These are phyloP conservation scores for Malurus melanocephalus DNA, from an alignment of 2,113 vertebrate species.

Conservation along the genomic window DNA sequence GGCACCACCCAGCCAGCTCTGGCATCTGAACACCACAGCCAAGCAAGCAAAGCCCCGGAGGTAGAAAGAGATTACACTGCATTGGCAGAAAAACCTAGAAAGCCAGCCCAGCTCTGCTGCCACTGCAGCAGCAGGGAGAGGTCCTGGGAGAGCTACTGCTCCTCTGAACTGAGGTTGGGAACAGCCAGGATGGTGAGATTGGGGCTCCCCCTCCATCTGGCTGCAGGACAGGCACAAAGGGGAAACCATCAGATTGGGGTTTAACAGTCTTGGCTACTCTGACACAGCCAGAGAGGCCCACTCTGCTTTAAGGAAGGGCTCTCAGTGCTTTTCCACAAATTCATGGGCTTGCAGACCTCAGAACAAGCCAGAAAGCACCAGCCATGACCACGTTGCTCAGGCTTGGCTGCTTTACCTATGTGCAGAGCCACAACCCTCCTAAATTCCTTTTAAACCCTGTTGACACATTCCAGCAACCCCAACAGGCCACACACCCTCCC, in stretches of 20 bases:
- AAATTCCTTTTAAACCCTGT: background rate
- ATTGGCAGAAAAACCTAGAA: slow-evolving; percentile 7
- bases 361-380: background rate
- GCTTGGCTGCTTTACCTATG: background rate
- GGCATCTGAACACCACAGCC: rapidly evolving
- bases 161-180: background rate
- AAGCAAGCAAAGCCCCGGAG: background rate
- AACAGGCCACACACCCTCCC: background rate
- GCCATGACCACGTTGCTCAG: background rate
- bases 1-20: background rate
- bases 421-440: background rate
- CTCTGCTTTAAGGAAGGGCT: background rate
- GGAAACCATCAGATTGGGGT: background rate
- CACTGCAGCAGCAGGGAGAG: background rate
- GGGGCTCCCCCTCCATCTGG: background rate
- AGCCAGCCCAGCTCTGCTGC: background rate
- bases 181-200: background rate
- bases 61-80: background rate
- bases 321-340: background rate
- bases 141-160: background rate
- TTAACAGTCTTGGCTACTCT: background rate
- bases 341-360: background rate
- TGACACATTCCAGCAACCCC: background rate
- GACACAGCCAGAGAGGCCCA: rapidly evolving
- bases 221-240: background rate